phyloP scores from a whole-genome alignment of 2,888 invertebrate species.

The Onthophagus sagittarius region DNA sequence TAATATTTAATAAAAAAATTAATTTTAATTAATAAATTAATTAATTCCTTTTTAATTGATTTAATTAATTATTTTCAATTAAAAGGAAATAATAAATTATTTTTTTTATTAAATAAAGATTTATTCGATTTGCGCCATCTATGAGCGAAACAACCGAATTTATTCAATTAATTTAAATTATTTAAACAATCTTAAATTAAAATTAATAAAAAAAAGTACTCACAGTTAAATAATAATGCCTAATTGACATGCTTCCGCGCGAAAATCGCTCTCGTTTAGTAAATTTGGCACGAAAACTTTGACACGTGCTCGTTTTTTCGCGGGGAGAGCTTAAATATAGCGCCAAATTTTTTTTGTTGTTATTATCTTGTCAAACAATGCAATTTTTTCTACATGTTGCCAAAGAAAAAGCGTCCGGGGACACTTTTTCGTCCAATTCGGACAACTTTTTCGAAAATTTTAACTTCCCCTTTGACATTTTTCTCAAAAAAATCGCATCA shows the following conservation, averaged over 20 bases:
- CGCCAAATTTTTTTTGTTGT: neutral
- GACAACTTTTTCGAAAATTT: neutral
- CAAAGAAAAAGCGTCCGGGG: constrained; percentile 16
- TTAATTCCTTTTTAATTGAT: too few relatives aligned
- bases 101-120: too few relatives aligned
- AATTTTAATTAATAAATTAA: too few relatives aligned
- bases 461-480: neutral
- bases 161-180: too few relatives aligned
- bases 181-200: neutral
- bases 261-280: neutral
- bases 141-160: too few relatives aligned
- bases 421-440: neutral
- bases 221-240: constrained; percentile 8
- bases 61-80: too few relatives aligned
- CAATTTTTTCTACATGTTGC: constrained; percentile 22
- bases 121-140: too few relatives aligned
- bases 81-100: too few relatives aligned
- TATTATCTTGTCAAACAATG: constrained; percentile 19
- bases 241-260: constrained; percentile 4
- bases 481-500: neutral
- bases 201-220: neutral
- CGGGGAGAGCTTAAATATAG: too few relatives aligned
- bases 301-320: neutral
- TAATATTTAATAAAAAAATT: too few relatives aligned
- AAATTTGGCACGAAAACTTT: neutral